A percentile compares a stretch with the other conserved stretches of the same genome.
phyloP scores from a whole-genome alignment of 2,797 vertebrate genomes.

The Tarsius wallacei region DNA sequence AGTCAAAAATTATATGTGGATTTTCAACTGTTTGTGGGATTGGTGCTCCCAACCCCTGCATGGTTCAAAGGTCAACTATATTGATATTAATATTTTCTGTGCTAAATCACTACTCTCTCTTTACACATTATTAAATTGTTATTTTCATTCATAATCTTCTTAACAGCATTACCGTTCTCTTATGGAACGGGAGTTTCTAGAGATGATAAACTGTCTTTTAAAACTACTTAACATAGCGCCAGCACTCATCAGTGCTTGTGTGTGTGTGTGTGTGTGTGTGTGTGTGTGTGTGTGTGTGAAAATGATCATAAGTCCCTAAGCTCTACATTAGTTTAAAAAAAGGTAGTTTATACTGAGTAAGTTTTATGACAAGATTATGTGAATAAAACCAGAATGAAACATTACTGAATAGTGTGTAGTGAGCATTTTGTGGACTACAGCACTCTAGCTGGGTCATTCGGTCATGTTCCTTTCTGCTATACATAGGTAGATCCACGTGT shows the following conservation, averaged over 20 bases:
- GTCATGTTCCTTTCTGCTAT: slow-evolving; percentile 45
- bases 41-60: neutral
- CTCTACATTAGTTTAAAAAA: neutral
- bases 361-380: neutral
- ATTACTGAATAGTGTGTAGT: neutral
- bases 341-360: neutral
- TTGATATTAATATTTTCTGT: neutral
- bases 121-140: neutral
- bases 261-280: too few relatives aligned
- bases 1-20: neutral
- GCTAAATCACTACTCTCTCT: neutral
- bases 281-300: neutral
- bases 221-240: neutral
- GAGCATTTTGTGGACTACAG: neutral
- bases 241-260: neutral
- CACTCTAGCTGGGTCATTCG: neutral
- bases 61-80: neutral
- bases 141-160: neutral
- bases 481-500: neutral
- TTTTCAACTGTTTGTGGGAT: neutral
- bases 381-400: neutral
- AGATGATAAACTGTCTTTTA: slow-evolving; percentile 12
- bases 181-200: neutral
- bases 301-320: neutral
- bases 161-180: neutral